phyloP scores from a whole-genome alignment of 2,888 invertebrate genomes.

The Scaptomyza parva region DNA sequence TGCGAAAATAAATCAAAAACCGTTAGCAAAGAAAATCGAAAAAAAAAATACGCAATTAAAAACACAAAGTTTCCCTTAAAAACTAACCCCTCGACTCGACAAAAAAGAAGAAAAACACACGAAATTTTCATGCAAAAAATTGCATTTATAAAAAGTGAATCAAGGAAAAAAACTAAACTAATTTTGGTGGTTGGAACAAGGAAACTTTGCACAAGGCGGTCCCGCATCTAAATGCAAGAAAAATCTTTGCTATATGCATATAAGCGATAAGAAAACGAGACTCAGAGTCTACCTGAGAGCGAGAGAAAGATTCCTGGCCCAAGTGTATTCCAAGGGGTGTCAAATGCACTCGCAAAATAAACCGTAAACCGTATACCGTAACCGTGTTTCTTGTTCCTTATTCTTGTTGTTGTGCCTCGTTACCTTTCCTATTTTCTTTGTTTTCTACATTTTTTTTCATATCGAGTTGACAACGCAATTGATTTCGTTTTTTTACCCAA shows the following conservation, averaged over 20 bases:
- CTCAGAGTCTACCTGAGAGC: constrained; percentile 61
- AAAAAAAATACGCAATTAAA: constrained; percentile 49
- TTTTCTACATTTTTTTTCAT: constrained; percentile 58
- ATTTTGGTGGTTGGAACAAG: constrained; percentile 48
- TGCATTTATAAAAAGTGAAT: constrained; percentile 70
- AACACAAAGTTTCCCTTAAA: constrained; percentile 51
- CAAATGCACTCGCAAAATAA: constrained; percentile 71
- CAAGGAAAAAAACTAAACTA: constrained; percentile 13
- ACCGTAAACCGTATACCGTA: constrained; percentile 65
- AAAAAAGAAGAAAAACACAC: constrained; percentile 38
- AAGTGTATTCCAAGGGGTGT: constrained; percentile 64
- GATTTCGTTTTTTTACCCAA: constrained; percentile 77
- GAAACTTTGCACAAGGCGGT: constrained; percentile 33
- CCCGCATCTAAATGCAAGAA: constrained; percentile 28
- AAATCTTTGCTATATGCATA: constrained; percentile 64
- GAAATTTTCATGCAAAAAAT: constrained; percentile 72
- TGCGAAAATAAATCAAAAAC: constrained; percentile 58
- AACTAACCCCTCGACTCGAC: constrained; percentile 57
- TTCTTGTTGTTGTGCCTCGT: constrained; percentile 23
- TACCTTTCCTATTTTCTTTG: constrained; percentile 59
- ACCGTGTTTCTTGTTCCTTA: constrained; percentile 30
- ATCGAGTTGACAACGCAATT: constrained; percentile 73
- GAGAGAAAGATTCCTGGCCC: constrained; percentile 1
- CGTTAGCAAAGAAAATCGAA: constrained; percentile 19
- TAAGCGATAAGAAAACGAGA: constrained; percentile 39